Conservation (phyloP, 2,888 invertebrate species). For the Chloroclysta siterata region DNA sequence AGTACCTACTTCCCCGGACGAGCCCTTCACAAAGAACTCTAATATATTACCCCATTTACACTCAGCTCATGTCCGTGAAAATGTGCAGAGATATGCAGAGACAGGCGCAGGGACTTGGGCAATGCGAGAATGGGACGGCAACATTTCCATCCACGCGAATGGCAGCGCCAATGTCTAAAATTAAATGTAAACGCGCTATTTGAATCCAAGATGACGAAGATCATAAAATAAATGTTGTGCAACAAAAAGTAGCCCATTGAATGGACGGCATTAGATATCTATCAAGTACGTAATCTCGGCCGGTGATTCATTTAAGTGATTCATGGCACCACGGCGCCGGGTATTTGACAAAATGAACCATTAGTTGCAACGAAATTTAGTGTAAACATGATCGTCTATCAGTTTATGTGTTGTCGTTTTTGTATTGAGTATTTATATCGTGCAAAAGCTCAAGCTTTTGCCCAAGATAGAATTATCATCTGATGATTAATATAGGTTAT, state of each 20-base stretch:
- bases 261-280: constrained; percentile 55
- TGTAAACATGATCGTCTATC: constrained; percentile 65
- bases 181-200: too few relatives aligned
- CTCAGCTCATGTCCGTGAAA: too few relatives aligned
- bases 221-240: background rate
- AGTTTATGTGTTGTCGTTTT: constrained; percentile 40
- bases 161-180: too few relatives aligned
- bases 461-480: too few relatives aligned
- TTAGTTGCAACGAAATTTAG: constrained; percentile 67
- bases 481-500: too few relatives aligned
- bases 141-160: too few relatives aligned
- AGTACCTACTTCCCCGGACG: too few relatives aligned
- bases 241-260: constrained; percentile 10
- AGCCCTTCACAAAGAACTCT: too few relatives aligned
- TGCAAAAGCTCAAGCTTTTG: background rate
- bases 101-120: too few relatives aligned
- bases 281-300: constrained; percentile 63
- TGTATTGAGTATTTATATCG: background rate
- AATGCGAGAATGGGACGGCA: too few relatives aligned
- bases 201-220: background rate
- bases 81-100: too few relatives aligned
- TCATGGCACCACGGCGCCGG: constrained; percentile 55
- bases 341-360: constrained; percentile 74
- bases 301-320: constrained; percentile 72
- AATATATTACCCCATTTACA: too few relatives aligned